Conservation (phyloP, 2,888 invertebrate species). For the Saturnia japonica region DNA sequence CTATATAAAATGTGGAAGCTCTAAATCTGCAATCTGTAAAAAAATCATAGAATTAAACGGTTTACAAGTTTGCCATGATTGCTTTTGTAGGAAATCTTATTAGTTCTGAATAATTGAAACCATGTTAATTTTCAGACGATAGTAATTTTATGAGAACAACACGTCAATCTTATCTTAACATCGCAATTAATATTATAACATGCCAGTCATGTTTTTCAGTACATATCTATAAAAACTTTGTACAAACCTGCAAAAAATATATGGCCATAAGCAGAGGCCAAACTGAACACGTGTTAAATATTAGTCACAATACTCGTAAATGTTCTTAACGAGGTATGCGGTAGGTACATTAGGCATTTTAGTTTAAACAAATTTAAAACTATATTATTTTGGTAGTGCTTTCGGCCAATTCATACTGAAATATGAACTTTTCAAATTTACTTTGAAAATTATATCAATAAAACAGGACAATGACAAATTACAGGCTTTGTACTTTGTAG, state of each 20-base stretch:
- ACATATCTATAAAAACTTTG: slow-evolving; percentile 1
- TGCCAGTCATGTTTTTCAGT: slow-evolving; percentile 26
- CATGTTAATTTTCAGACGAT: slow-evolving; percentile 1
- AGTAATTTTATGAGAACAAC: neutral
- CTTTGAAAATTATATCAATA: too few relatives aligned
- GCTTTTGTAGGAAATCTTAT: neutral
- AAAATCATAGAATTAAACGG: neutral
- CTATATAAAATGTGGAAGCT: neutral
- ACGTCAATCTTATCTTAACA: slow-evolving; percentile 28
- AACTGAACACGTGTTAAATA: slow-evolving; percentile 32
- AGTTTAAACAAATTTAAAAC: neutral
- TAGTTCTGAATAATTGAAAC: neutral
- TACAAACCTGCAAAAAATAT: slow-evolving; percentile 4
- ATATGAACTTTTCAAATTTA: neutral
- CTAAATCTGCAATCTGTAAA: too few relatives aligned
- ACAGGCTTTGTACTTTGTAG: too few relatives aligned
- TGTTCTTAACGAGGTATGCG: slow-evolving; percentile 8
- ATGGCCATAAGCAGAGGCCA: slow-evolving; percentile 24
- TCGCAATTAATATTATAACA: slow-evolving; percentile 40
- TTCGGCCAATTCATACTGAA: neutral
- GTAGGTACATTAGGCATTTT: neutral
- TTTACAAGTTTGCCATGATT: neutral
- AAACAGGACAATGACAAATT: too few relatives aligned
- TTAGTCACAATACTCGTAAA: slow-evolving; percentile 25
- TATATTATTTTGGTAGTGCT: neutral